Percentiles rank a stretch among this genome's conserved stretches.
phyloP scores from a whole-genome alignment of 2,797 vertebrate species.

The Emys orbicularis region DNA sequence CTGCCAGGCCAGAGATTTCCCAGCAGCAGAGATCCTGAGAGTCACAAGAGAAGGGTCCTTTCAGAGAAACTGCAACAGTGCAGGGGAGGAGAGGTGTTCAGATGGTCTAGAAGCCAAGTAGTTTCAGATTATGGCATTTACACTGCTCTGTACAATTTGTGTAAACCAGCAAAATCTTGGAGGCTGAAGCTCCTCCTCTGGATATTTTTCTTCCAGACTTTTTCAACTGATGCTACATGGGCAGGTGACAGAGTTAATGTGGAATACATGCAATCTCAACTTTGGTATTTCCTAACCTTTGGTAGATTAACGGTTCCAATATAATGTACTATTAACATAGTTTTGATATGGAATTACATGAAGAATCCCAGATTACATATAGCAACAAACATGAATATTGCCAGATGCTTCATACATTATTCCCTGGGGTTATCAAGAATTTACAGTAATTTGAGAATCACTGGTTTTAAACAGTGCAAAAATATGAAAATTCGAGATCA shows the following conservation, averaged over 20 bases:
- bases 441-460: background rate
- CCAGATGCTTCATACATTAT: background rate
- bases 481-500: background rate
- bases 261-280: background rate
- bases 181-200: background rate
- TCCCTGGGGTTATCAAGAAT: background rate
- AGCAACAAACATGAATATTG: background rate
- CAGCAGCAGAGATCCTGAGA: background rate
- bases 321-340: background rate
- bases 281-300: background rate
- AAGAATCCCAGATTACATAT: background rate
- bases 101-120: background rate
- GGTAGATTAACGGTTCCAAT: rapidly evolving
- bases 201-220: background rate
- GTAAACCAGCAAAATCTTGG: background rate
- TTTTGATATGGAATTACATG: background rate
- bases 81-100: background rate
- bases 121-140: background rate
- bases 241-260: background rate
- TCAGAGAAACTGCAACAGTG: background rate
- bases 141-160: background rate
- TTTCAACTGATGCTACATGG: background rate
- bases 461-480: background rate
- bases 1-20: background rate
- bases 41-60: background rate